Evolutionary conservation across 2,888 invertebrate species (phyloP), one percentile per base, ranked within the genome.

Genomic region (Troglohyphantes excavatus): DNA sequence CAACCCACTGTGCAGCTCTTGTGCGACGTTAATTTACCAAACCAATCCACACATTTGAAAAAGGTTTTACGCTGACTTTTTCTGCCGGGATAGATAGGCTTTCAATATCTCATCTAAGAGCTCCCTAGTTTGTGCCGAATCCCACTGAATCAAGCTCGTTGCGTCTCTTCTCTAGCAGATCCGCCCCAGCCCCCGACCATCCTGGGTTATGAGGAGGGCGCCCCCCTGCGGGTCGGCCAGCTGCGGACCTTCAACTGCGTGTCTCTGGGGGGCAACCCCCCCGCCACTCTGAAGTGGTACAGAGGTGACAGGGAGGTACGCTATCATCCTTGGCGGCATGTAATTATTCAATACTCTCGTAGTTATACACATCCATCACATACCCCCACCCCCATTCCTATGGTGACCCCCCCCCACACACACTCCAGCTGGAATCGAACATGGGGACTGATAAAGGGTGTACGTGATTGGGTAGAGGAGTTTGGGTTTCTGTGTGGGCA

Each of bases 201-300:
- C 93, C 96, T 96, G 43, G 98, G 98, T 19, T 97, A 98, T 94
- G 95, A 96, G 27, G 96, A 96, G 90, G 97, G 97, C 9, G 96
- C 96, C 39, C 96, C 96, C 67, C 95, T 98, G 91, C 95, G 96
- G 53, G 96, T 97, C 27, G 98, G 98, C 17, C 96, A 97, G 0
- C 95, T 97, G 7, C 96, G 98, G 93, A 97, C 96, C 93, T 95
- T 99, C 92, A 96, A 97, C 70, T 99, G 99, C 94, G 96, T 97
- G 70, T 97, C 98, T 9, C 95, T 96, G 9, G 98, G 99, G n/a
- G 99, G 99, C 72, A 98, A 99, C 94, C 99, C 99, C 11, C 94
- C 97, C 83, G 98, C 99, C 2, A 96, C 96, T 2, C 94, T 99
- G 83, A 97, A 96, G 7, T 99, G 99, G 99, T 98, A 96, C 94